These are phyloP conservation scores for Calliphora vicina DNA, from an alignment of 1,140 invertebrate genomes.

Conservation along the genomic window DNA sequence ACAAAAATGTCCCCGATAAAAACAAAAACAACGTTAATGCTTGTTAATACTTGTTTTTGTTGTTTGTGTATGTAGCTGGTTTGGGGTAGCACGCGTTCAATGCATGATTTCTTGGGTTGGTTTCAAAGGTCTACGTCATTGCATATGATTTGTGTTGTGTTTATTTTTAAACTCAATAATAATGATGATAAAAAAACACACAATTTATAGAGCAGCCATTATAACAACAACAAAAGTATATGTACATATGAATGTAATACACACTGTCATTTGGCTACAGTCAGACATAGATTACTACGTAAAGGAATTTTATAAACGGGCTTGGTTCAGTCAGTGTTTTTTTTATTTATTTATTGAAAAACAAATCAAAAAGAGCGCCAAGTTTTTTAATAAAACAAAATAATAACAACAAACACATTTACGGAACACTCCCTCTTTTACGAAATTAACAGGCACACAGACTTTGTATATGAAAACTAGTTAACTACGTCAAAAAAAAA, in stretches of 20 bases:
- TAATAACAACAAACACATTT: neutral
- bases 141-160: neutral
- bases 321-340: neutral
- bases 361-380: neutral
- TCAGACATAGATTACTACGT: neutral
- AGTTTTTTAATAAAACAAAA: neutral
- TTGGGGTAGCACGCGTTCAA: constrained; percentile 29
- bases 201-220: neutral
- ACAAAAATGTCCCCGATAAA: neutral
- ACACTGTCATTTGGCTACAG: neutral
- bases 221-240: neutral
- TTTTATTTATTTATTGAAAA: neutral
- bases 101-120: constrained; percentile 29
- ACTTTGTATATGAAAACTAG: neutral
- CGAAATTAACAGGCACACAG: constrained; percentile 14
- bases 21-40: neutral
- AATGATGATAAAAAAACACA: too few relatives aligned
- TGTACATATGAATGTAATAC: too few relatives aligned
- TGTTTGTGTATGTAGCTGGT: too few relatives aligned
- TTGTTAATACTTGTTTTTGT: neutral
- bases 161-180: neutral
- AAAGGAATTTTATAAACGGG: constrained; percentile 25
- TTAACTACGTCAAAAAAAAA: constrained; percentile 11
- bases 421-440: constrained; percentile 25
- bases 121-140: constrained; percentile 34